Base-by-base conservation (phyloP, 2,888 invertebrate genomes). In the Drosophila infuscata region DNA sequence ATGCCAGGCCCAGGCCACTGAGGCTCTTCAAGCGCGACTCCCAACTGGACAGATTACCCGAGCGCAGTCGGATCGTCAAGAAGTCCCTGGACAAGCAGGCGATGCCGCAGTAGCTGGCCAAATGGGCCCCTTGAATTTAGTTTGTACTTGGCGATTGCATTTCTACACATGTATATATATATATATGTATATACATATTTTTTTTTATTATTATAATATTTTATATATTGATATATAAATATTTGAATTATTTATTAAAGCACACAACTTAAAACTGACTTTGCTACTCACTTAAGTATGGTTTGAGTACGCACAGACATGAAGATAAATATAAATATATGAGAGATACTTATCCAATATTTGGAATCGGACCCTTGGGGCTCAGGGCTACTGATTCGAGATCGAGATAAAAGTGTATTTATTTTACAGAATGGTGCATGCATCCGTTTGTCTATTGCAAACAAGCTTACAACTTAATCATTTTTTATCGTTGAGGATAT, bases 21-120 rank as follows among this genome's bases (percentile, higher is more conserved):
- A 17, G 89, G 12, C 35, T 87, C 17, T 89, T 77, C 49, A 87
- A 90, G 62, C 76, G 87, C 29, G 77, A 79, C 53, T 81, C 79
- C 8, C 41, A 68, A 25, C 61, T 20, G 65, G 58, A 65, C 3
- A 20, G 54, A 48, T 20, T 51, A 17, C 29, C 57, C 9, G 64
- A 82, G 20, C 70, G 62, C 0, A 61, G 67, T 48, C 36, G 85
- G 43, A 63, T 77, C n/a, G 79, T 88, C 0, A 90, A 87, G 35
- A 90, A 90, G 36, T 77, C 90, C 0, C 46, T 90, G 52, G 65
- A 67, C 25, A 60, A 70, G 49, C 63, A 73, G 35, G 57, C 51
- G 35, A 41, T 52, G 38, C 36, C 46, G 6, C 29, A 52, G 17
- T 59, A 36, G 33, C 12, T 25, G 32, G 36, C 62, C 49, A 61